Conservation (phyloP, 1,140 invertebrate species). For the Pogonognathellus flavescens region DNA sequence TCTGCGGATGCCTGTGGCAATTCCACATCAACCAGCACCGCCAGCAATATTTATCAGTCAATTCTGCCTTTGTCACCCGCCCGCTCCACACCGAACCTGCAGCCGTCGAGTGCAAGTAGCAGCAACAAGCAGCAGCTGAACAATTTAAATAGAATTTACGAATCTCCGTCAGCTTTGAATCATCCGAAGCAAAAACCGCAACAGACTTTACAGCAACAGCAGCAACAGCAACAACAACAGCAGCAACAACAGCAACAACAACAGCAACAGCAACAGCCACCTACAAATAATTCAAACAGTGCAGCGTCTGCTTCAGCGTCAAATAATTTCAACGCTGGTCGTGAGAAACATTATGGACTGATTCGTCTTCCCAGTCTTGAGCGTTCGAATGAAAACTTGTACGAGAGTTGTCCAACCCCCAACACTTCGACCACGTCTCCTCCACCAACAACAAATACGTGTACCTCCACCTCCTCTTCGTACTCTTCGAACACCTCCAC, state of each 20-base stretch:
- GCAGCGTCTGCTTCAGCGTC: background rate
- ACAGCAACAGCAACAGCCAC: background rate
- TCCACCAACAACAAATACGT: constrained; percentile 59
- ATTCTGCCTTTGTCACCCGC: constrained; percentile 66
- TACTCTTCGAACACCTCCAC: background rate
- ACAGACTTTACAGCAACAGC: too few species aligned
- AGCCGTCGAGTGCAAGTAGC: constrained; percentile 59
- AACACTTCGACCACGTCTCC: constrained; percentile 54
- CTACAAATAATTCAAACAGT: background rate
- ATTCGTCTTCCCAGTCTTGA: constrained; percentile 42
- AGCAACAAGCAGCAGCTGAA: constrained; percentile 62
- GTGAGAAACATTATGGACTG: constrained; percentile 42
- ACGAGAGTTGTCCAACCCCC: constrained; percentile 49
- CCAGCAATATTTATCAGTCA: constrained; percentile 50
- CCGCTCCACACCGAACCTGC: constrained; percentile 74
- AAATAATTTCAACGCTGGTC: constrained; percentile 19
- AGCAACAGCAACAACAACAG: background rate
- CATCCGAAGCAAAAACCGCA: background rate
- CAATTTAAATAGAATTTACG: constrained; percentile 49
- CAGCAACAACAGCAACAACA: too few species aligned
- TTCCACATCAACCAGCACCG: constrained; percentile 14
- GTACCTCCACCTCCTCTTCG: background rate
- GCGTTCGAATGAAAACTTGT: constrained; percentile 57
- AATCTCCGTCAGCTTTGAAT: background rate
- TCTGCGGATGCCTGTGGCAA: constrained; percentile 44